These are phyloP conservation scores for Caenorhabditis latens DNA, from an alignment of 1,140 invertebrate species.

Conservation along the genomic window DNA sequence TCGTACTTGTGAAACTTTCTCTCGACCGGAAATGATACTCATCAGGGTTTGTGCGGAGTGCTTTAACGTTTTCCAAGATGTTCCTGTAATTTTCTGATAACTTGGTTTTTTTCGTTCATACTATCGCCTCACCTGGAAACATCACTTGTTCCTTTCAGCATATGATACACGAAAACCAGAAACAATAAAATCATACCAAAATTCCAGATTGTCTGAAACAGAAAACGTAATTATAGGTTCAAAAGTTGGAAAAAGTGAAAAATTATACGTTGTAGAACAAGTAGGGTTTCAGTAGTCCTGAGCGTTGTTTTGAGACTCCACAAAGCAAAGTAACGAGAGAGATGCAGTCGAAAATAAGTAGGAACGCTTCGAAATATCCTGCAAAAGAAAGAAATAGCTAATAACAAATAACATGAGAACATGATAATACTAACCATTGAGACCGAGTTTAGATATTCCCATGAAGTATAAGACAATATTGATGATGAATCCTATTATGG, in stretches of 20 bases:
- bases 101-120: background rate
- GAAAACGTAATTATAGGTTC: conserved; percentile 1
- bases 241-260: background rate
- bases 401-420: background rate
- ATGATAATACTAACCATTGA: conserved; percentile 20
- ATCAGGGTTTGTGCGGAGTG: conserved; percentile 8
- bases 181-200: conserved; percentile 47
- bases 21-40: conserved; percentile 30
- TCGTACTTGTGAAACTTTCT: conserved; percentile 8
- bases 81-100: conserved; percentile 11
- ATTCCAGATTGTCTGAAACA: conserved; percentile 25
- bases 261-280: conserved; percentile 53
- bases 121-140: conserved; percentile 2
- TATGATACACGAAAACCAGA: conserved; percentile 31
- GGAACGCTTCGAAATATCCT: conserved; percentile 47
- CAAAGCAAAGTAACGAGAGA: conserved; percentile 41
- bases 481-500: background rate
- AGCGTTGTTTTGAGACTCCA: conserved; percentile 40
- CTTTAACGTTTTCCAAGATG: conserved; percentile 19
- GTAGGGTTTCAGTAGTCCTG: conserved; percentile 39
- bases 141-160: conserved; percentile 37
- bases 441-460: conserved; percentile 47
- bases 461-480: conserved; percentile 45
- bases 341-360: conserved; percentile 36
- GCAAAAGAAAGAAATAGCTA: conserved; percentile 17